Base-by-base conservation (phyloP, 2,113 vertebrate species). In the Silurus meridionalis region DNA sequence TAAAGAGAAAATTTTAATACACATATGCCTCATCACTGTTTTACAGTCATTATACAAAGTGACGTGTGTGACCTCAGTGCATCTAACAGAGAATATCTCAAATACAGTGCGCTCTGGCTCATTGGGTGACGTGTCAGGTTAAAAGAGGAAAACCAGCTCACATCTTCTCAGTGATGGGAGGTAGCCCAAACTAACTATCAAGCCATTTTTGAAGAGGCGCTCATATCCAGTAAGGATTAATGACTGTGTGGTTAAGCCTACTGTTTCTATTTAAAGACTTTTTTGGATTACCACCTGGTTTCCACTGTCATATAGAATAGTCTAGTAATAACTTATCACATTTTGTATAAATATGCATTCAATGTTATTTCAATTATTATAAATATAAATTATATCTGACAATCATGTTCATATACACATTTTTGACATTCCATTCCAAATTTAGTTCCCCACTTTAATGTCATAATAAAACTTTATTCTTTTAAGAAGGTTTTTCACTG, bases 81-180 rank as follows among this genome's bases (percentile, higher is more conserved):
- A 55, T 77, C 23, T 77, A 46, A 61, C 23, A 61, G 5, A 61
- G 57, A 61, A 23, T 60, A 23, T 58, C 9, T 61, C 9, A 60
- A 13, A 5, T 80, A 48, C 28, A 60, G 78, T 2, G 57, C 4
- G 28, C 28, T 80, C 77, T 3, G 5, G 57, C 78, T 80, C 57
- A 61, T 2, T 80, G 52, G 64, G 52, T 69, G 63, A 83, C 52
- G 64, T 77, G 13, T 69, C 37, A 55, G 69, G 4, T 79, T 91
- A 92, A 94, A 93, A 92, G 14, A 86, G 88, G 90, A 92, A 89
- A 89, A 87, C 72, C 83, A 90, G 82, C 89, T 93, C 90, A 93
- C 74, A n/a, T 58, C 53, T 46, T 25, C 8, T 61, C 77, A 58
- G 85, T 91, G 90, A 94, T 66, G 87, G 85, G 67, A 61, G 23